Conservation (phyloP, 2,797 vertebrate species). For the Peromyscus eremicus region DNA sequence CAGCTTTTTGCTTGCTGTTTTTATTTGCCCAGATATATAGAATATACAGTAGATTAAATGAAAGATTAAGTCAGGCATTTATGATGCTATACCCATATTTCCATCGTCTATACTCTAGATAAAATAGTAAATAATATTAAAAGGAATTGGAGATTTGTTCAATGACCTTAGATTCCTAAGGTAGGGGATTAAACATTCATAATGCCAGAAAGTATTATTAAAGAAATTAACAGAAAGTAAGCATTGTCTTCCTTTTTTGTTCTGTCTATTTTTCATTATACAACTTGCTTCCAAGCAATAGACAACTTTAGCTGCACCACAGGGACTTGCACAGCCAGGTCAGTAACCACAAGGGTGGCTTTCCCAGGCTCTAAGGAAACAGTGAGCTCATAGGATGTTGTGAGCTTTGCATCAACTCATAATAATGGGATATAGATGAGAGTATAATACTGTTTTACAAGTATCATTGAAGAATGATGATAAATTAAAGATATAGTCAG, state of each 20-base stretch:
- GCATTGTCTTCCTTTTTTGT: neutral
- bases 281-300: constrained; percentile 41
- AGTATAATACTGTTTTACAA: neutral
- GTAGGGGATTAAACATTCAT: neutral
- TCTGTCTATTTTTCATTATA: constrained; percentile 34
- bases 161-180: neutral
- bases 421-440: constrained; percentile 13
- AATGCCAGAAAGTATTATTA: neutral
- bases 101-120: neutral
- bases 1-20: neutral
- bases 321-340: constrained; percentile 75
- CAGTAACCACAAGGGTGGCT: constrained; percentile 72
- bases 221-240: neutral
- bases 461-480: constrained; percentile 32
- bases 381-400: constrained; percentile 73
- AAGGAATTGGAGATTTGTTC: neutral
- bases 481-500: neutral
- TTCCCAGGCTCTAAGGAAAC: constrained; percentile 71
- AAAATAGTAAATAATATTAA: constrained; percentile 59
- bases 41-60: neutral
- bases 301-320: constrained; percentile 31
- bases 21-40: neutral
- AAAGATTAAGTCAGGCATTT: constrained; percentile 34
- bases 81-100: neutral
- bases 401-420: constrained; percentile 62